Evolutionary conservation across 2,113 vertebrate genomes (phyloP), one percentile per base, ranked within the genome.

Genomic region (Cyanistes caeruleus): DNA sequence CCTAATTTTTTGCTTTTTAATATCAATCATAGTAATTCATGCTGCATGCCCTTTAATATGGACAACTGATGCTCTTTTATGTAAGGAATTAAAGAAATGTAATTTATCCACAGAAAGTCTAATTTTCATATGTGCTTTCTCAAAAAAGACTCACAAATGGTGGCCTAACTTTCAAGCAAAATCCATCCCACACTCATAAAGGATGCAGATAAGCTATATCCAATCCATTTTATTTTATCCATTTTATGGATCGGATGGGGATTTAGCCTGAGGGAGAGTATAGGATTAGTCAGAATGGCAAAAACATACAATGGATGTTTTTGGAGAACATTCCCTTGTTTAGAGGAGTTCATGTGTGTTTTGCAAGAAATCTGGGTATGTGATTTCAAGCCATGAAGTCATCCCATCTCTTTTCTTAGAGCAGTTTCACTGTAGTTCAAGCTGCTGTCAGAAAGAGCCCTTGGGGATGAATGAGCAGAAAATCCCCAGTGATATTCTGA

Each of bases 401-500:
- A 49, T 82, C 43, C 52, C 10, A 69, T 86, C 39, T 33, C 31
- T 65, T 65, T 37, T 79, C 35, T 44, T 86, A 24, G 44, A 48
- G 39, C 2, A 7, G 31, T 72, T 86, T 77, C 48, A 24, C 39
- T 88, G 3, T 20, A 81, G 72, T 31, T 13, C 25, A 33, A 3
- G 48, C 68, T 81, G 27, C 87, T 97, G 48, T 62, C 72, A 67
- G 75, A 69, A 91, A 86, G 43, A 88, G 39, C 60, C 72, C 64
- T 81, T 90, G 63, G 76, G 90, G 59, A 63, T 93, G 72, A 86
- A 88, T 24, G 55, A 80, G 51, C 68, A 75, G 82, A 81, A 91
- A 72, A 67, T 86, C 35, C 13, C 24, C 27, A 33, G 48, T 75
- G 60, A 30, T 80, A 56, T n/a, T 88, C 48, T 56, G 85, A 80